phyloP scores from a whole-genome alignment of 2,113 vertebrate species.

The Epinephelus lanceolatus region DNA sequence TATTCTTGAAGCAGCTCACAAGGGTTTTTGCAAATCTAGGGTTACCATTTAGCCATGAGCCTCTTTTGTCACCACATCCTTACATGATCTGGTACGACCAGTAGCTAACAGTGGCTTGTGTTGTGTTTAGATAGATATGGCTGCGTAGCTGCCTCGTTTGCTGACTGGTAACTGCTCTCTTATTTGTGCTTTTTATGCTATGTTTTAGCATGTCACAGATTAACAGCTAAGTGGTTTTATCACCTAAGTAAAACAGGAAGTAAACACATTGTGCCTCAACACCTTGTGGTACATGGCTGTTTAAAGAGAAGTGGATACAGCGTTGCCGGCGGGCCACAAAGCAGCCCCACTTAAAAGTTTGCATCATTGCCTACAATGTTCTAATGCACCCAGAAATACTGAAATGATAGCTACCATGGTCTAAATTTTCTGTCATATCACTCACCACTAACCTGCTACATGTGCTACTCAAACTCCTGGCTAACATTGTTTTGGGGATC shows the following conservation, averaged over 20 bases:
- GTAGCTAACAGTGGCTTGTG: background rate
- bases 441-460: background rate
- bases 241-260: background rate
- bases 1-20: too few species aligned
- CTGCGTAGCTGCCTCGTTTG: background rate
- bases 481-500: constrained; percentile 38
- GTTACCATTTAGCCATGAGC: too few species aligned
- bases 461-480: constrained; percentile 1
- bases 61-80: background rate
- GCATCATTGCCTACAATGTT: background rate
- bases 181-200: background rate
- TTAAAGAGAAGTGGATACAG: background rate
- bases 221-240: background rate
- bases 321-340: too few species aligned
- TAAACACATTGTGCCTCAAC: background rate
- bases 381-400: background rate
- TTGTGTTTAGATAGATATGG: background rate
- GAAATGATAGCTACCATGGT: background rate
- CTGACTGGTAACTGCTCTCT: background rate
- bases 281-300: too few species aligned
- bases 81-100: background rate
- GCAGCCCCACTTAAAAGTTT: constrained; percentile 5
- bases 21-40: too few species aligned
- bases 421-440: background rate
- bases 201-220: background rate